These are phyloP conservation scores for Andrena chrysosceles DNA, from an alignment of 2,888 invertebrate genomes.

Conservation along the genomic window DNA sequence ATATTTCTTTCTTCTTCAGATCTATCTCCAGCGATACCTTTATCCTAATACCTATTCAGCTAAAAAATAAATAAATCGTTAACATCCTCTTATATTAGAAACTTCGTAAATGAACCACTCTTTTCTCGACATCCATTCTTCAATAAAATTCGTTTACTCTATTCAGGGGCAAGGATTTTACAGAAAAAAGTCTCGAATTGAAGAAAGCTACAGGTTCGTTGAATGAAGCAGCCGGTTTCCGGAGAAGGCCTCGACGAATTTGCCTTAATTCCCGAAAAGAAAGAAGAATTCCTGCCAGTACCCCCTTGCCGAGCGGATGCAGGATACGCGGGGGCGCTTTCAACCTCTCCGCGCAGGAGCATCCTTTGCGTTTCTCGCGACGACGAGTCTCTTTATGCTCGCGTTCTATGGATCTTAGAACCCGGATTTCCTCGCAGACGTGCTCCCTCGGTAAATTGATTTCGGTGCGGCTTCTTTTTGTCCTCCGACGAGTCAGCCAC, in stretches of 20 bases:
- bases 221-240: slow-evolving; percentile 19
- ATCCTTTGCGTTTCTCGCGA: slow-evolving; percentile 56
- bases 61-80: too few relatives aligned
- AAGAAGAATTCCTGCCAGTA: slow-evolving; percentile 39
- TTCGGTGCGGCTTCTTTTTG: slow-evolving; percentile 80
- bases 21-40: too few relatives aligned
- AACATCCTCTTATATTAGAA: too few relatives aligned
- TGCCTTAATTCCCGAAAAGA: slow-evolving; percentile 56
- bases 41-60: too few relatives aligned
- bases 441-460: slow-evolving; percentile 76
- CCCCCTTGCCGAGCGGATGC: slow-evolving; percentile 65
- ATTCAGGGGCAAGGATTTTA: background rate
- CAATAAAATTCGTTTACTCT: too few relatives aligned
- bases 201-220: background rate
- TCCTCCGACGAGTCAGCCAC: slow-evolving; percentile 62
- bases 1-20: too few relatives aligned
- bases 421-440: slow-evolving; percentile 81
- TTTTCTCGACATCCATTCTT: too few relatives aligned
- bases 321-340: slow-evolving; percentile 69
- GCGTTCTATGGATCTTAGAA: slow-evolving; percentile 80
- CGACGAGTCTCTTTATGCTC: slow-evolving; percentile 75
- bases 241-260: slow-evolving; percentile 33
- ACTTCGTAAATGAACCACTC: too few relatives aligned
- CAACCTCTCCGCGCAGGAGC: slow-evolving; percentile 58
- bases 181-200: background rate